Evolutionary conservation across 1,140 invertebrate genomes (phyloP), one percentile per base, ranked within the genome.

Genomic region (Patella vulgata): DNA sequence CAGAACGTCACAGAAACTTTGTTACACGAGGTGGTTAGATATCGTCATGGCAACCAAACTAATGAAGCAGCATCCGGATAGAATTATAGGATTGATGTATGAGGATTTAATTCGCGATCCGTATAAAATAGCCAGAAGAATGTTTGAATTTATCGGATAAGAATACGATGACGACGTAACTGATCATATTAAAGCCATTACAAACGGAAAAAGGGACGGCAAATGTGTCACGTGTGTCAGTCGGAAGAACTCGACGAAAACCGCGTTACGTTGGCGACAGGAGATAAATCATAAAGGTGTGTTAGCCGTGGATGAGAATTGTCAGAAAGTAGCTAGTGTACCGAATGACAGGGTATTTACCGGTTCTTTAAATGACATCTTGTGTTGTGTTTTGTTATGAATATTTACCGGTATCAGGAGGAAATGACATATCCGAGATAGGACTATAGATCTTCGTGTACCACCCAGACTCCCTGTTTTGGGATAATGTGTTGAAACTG

Each of bases 31-130:
- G 12, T 17, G 23, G 8, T 11, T 21, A 5, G 68, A 66, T 28
- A 11, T 70, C 6, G 1, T 39, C 4, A 28, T 51, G 6, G 28
- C 46, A 1, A 11, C 23, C 19, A 12, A 21, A 0, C 5, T 66
- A 6, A 40, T 21, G 17, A 39, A 46, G 25, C 12, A 11, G 12
- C 52, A 46, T 36, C 59, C 63, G 19, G 50, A 42, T 1, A 36
- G 59, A 42, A 23, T 70, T 27, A 14, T 62, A 19, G 59, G 51
- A 21, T 23, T 62, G 8, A 59, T 54, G 4, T 70, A 70, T 30
- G 68, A 70, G 31, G 68, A 70, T 36, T 4, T 66, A 3, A 55
- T 47, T 21, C 23, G 21, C 19, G 25, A 52, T 21, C 63, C 68
- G 2, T 12, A 59, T 1, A 21, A 1, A 5, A 36, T 54, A 28